Base-by-base conservation (phyloP, 2,888 invertebrate genomes). In the Hipparchia semele region DNA sequence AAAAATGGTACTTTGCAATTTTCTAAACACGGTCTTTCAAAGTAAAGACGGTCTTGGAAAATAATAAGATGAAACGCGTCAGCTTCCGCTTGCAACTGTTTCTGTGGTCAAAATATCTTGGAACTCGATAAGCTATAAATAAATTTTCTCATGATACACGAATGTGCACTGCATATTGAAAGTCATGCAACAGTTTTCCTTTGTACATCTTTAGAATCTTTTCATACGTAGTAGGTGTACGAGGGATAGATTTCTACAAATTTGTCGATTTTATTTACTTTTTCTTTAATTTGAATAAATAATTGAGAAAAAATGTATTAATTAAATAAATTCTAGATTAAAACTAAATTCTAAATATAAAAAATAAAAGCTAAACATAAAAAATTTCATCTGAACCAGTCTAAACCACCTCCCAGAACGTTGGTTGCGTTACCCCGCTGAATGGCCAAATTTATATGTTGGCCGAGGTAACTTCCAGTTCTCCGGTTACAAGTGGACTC, bases 131-230 rank as follows among this genome's bases (percentile, higher is more conserved):
- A 66, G 66, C 54, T 12, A 66, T 53, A 54, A 66, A 66, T 66
- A 66, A 66, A 66, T 54, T 66, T 54, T 39, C 53, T 9, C 66
- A 66, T 54, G 66, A 54, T 66, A 66, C 54, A 66, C 39, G 66
- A 6, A 54, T 54, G 66, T 66, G n/a, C 66, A 39, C 23, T 54
- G 66, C 39, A 66, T 54, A 54, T 54, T 66, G 66, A 54, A 54
- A 66, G 51, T 66, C 12, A 53, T 23, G 54, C 53, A 66, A 66
- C 54, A 65, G 65, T 65, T 66, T 39, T 66, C 39, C 60, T 7
- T 56, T 13, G 56, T 13, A 45, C 1, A 61, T 45, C 12, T 61
- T 61, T 45, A 45, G 2, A 45, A 61, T 45, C 39, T 45, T 61
- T 61, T 10, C 39, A 39, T 39, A 39, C 39, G 39, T 61, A 2